These are phyloP conservation scores for Meliscaeva auricollis DNA, from an alignment of 2,888 invertebrate genomes.

Conservation along the genomic window DNA sequence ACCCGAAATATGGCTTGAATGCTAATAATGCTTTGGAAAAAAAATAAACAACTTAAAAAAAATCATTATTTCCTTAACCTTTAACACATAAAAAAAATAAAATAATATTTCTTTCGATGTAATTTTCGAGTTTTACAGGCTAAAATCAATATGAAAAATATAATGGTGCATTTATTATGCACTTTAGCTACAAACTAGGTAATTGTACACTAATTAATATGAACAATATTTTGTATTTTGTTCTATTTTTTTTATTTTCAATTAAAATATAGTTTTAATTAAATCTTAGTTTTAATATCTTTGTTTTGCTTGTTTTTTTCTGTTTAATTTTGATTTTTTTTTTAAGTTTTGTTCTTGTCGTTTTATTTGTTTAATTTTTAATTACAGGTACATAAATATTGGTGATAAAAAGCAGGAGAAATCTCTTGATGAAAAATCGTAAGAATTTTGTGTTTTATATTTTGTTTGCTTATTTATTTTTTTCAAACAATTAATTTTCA, in stretches of 20 bases:
- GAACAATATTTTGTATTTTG: no score
- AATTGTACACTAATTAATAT: no score
- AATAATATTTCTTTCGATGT: no score
- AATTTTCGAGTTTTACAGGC: no score
- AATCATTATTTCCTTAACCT: no score
- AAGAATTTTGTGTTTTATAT: slow-evolving; percentile 38
- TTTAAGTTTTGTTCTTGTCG: slow-evolving; percentile 15
- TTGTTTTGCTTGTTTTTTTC: neutral
- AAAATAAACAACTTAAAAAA: no score
- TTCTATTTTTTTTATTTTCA: neutral
- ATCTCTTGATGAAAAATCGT: slow-evolving; percentile 52
- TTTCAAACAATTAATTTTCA: neutral
- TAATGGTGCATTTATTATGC: no score
- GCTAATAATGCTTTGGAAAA: no score
- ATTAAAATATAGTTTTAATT: neutral
- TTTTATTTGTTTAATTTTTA: slow-evolving; percentile 7
- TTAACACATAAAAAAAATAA: no score
- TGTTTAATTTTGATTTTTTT: neutral
- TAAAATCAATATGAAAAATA: no score
- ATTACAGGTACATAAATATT: slow-evolving; percentile 57
- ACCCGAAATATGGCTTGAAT: no score
- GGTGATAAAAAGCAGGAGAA: slow-evolving; percentile 49
- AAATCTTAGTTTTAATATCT: neutral
- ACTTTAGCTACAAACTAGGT: no score
- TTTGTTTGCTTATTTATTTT: slow-evolving; percentile 10